Evolutionary conservation across 1,140 invertebrate species (phyloP), one percentile per base, ranked within the genome.

Genomic region (Drosophila paulistorum): DNA sequence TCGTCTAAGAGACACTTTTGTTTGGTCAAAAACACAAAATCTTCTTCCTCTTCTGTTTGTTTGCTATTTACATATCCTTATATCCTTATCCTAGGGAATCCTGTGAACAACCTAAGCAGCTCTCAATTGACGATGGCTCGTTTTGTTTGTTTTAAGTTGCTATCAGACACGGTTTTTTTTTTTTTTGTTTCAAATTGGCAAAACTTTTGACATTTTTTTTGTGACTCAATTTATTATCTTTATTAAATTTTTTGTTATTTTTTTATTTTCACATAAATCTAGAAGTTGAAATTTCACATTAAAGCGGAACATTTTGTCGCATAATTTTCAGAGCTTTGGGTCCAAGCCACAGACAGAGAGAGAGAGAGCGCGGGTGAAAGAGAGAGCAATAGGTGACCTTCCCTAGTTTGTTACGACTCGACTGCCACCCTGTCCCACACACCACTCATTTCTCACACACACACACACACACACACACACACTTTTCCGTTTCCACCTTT

Each of bases 401-500:
- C 57, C 26, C 14, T 14, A 59, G 20, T 10, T 51, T 11, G 37
- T 39, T 39, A 39, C 37, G 11, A 39, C 37, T 39, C 37, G 37
- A 39, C 37, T 23, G 14, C 17, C 45, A 17, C 17, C 57, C 39
- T 35, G 39, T 35, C 26, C 45, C 37, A 30, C 33, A 67, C 63
- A 57, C 55, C 0, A 33, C 14, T 37, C 55, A 65, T 45, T 54
- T 30, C 55, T 30, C 17, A 30, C 9, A n/a, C 35, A 35, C 2
- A 35, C 2, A 11, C 35, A 26, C 30, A 11, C 35, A 60, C 42
- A 9, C 20, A n/a, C 9, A 2, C 20, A 35, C 13, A 59, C 14
- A 37, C 57, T 75, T 75, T 75, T 63, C 68, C 68, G 63, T 71
- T 67, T 26, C 64, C 42, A 61, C 64, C 72, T 23, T 35, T 69